Conservation (phyloP, 37 sponge, comb jelly and placozoan genomes). For the Ephydatia muelleri region DNA sequence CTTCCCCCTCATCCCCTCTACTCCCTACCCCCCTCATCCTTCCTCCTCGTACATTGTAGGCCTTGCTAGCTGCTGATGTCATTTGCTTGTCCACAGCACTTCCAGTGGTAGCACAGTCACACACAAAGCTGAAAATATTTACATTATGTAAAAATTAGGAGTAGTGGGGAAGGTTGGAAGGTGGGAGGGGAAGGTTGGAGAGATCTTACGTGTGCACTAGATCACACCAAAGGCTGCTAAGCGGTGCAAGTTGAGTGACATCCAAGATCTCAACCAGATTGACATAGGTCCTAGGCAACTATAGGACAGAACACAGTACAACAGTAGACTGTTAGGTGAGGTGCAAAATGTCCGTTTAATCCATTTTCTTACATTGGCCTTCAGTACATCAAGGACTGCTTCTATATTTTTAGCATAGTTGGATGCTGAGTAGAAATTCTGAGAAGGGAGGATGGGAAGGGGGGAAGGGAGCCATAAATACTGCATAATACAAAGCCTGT, state of each 20-base stretch:
- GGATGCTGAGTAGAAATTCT: background rate
- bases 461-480: background rate
- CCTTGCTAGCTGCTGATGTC: background rate
- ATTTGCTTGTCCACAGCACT: background rate
- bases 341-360: background rate
- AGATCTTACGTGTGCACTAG: slow-evolving; percentile 21
- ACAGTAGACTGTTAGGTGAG: background rate
- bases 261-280: slow-evolving; percentile 48
- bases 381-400: background rate
- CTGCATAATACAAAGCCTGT: background rate
- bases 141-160: background rate
- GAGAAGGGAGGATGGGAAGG: background rate
- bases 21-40: too few species aligned
- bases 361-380: background rate
- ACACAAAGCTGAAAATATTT: background rate
- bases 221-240: slow-evolving; percentile 6
- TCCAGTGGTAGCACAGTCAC: background rate
- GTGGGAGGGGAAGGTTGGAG: background rate
- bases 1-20: too few species aligned
- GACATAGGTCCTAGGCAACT: slow-evolving; percentile 50
- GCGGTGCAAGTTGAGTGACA: slow-evolving; percentile 18
- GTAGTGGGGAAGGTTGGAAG: background rate
- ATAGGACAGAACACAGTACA: background rate
- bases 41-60: background rate
- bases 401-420: background rate